These are phyloP conservation scores for Phanerotoma sp. DNA, from an alignment of 2,888 invertebrate species.

Conservation along the genomic window DNA sequence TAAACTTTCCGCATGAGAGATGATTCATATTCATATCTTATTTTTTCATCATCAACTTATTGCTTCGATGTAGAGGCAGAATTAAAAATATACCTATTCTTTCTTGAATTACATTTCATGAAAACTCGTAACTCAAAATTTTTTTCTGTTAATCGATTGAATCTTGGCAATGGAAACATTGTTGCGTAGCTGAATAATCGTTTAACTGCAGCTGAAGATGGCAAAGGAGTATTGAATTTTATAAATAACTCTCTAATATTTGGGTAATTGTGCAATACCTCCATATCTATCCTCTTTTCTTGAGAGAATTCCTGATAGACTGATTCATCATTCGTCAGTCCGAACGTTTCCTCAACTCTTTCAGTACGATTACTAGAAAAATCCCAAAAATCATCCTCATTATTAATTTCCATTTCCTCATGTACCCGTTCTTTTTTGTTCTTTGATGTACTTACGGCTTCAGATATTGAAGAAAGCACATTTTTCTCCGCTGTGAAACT, in stretches of 20 bases:
- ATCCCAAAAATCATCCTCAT: no score
- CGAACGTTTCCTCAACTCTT: neutral
- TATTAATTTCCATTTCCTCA: no score
- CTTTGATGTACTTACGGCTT: neutral
- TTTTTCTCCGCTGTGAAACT: neutral
- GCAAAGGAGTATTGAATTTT: constrained; percentile 1
- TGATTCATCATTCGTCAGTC: neutral
- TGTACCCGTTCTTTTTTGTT: neutral
- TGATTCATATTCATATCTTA: no score
- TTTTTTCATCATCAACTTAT: no score
- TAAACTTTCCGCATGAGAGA: no score
- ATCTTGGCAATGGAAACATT: constrained; percentile 1
- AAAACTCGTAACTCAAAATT: constrained; percentile 10
- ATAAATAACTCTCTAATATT: neutral
- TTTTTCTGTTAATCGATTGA: constrained; percentile 9
- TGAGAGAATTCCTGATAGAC: neutral
- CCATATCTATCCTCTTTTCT: neutral
- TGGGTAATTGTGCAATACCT: constrained; percentile 3
- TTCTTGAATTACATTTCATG: constrained; percentile 13
- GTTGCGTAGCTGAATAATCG: neutral
- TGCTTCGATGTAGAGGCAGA: no score
- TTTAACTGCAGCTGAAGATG: constrained; percentile 1
- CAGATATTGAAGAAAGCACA: neutral
- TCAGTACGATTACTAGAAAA: no score
- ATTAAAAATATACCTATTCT: no score